Conservation (phyloP, 2,113 vertebrate genomes). For the Larimichthys crocea region DNA sequence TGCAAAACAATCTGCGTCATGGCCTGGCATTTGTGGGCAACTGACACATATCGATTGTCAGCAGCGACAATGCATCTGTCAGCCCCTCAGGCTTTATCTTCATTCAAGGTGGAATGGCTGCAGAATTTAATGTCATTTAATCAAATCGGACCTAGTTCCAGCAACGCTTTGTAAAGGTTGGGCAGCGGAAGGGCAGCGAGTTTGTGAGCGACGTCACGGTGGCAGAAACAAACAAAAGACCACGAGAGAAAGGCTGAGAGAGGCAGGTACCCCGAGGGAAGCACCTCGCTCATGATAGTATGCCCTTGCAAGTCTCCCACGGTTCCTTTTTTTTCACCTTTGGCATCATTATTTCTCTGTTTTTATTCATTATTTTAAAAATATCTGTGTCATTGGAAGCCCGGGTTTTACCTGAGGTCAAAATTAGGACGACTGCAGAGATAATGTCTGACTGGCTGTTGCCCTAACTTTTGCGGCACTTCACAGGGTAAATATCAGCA, state of each 20-base stretch:
- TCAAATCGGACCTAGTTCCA: constrained; percentile 84
- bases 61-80: constrained; percentile 58
- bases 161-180: constrained; percentile 37
- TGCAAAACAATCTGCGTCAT: constrained; percentile 70
- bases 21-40: constrained; percentile 49
- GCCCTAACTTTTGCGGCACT: background rate
- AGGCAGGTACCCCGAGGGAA: constrained; percentile 32
- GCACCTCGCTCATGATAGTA: constrained; percentile 46
- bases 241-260: background rate
- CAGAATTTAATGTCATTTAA: constrained; percentile 74
- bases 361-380: background rate
- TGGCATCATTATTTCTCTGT: background rate
- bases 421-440: background rate
- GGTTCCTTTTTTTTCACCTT: background rate
- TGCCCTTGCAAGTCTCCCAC: background rate
- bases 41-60: constrained; percentile 60
- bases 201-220: constrained; percentile 35
- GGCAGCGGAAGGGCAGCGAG: constrained; percentile 18
- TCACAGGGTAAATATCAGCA: constrained; percentile 44
- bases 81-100: constrained; percentile 40
- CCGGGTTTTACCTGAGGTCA: constrained; percentile 5
- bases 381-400: background rate
- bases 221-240: constrained; percentile 41
- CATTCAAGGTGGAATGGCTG: constrained; percentile 50
- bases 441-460: background rate